A percentile compares a stretch with the other conserved stretches of the same genome.
Evolutionary conservation across 2,888 invertebrate species (phyloP).

Genomic region (Drosophila flavopinicola): DNA sequence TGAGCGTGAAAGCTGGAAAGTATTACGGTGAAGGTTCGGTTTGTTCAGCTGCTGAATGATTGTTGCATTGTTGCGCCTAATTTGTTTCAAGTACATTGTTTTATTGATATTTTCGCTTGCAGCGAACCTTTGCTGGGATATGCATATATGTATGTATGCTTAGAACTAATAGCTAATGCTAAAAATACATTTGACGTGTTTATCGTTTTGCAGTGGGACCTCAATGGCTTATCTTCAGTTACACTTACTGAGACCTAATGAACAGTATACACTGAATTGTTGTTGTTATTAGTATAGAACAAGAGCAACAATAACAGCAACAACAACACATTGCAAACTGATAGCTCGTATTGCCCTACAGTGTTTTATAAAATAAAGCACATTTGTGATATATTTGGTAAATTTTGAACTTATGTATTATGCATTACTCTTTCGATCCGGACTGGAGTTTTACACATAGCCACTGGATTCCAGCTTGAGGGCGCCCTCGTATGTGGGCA

Average conservation of each 20-base stretch:
- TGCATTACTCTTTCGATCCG: background rate
- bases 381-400: slow-evolving; percentile 54
- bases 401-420: slow-evolving; percentile 12
- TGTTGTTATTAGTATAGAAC: background rate
- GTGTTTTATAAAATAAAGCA: slow-evolving; percentile 64
- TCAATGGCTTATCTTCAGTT: background rate
- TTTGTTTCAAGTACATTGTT: slow-evolving; percentile 26
- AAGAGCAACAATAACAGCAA: slow-evolving; percentile 1
- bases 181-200: slow-evolving; percentile 18
- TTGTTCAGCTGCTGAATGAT: slow-evolving; percentile 11
- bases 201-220: slow-evolving; percentile 2
- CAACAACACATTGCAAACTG: background rate
- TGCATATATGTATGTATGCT: too few relatives aligned
- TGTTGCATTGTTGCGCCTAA: slow-evolving; percentile 9
- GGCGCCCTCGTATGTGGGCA: slow-evolving; percentile 88
- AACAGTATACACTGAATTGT: too few relatives aligned
- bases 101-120: too few relatives aligned
- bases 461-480: slow-evolving; percentile 85
- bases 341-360: background rate
- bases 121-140: slow-evolving; percentile 50
- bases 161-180: slow-evolving; percentile 40
- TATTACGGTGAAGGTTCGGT: slow-evolving; percentile 71
- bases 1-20: slow-evolving; percentile 36
- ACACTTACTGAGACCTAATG: background rate
- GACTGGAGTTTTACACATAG: slow-evolving; percentile 78